Conservation (phyloP, 2,113 vertebrate genomes). For the Gasterosteus aculeatus region DNA sequence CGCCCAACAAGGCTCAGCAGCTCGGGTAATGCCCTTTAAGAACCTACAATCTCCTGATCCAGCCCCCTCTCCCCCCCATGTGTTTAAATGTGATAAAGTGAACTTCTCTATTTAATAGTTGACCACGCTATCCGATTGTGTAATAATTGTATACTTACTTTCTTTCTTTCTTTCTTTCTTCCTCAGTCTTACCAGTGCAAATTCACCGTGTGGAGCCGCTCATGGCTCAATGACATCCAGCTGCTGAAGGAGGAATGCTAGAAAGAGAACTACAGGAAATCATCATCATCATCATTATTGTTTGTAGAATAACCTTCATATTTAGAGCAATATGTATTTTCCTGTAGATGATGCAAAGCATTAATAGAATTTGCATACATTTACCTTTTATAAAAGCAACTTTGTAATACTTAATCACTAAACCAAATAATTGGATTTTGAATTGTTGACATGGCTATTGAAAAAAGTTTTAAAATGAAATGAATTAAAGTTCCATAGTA, state of each 20-base stretch:
- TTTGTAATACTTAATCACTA: neutral
- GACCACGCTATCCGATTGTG: neutral
- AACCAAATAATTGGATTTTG: accelerated
- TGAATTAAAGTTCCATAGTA: conserved; percentile 12
- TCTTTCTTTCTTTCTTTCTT: neutral
- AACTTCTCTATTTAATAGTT: neutral
- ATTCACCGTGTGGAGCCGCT: conserved; percentile 69
- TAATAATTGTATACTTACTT: neutral
- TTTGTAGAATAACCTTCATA: neutral
- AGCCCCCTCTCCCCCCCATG: too few species aligned
- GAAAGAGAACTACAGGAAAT: neutral
- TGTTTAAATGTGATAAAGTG: neutral
- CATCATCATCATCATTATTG: neutral
- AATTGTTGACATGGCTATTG: neutral
- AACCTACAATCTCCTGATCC: neutral
- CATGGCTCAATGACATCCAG: neutral
- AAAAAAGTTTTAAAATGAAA: neutral
- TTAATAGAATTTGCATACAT: accelerated
- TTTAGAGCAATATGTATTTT: neutral
- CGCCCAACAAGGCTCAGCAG: accelerated
- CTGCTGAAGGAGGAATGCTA: conserved; percentile 7
- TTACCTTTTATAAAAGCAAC: neutral
- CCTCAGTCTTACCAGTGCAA: conserved; percentile 68
- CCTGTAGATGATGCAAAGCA: neutral
- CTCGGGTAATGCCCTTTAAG: conserved; percentile 48